Evolutionary conservation across 2,888 invertebrate species (phyloP).

Genomic region (Diarsia dahlii): DNA sequence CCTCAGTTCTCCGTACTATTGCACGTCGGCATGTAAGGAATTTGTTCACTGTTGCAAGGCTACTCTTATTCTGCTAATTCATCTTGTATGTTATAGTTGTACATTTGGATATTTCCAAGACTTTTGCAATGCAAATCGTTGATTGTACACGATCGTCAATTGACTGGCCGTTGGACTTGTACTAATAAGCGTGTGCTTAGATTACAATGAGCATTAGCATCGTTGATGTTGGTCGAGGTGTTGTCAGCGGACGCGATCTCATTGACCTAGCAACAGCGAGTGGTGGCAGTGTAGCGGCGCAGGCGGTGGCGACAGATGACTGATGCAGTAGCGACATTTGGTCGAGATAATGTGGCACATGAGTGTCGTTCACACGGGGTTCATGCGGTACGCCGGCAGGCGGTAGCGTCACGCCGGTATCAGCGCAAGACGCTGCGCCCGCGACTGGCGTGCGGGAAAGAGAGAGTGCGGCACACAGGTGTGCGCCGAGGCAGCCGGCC

Average conservation of each 20-base stretch:
- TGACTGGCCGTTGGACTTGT: constrained; percentile 10
- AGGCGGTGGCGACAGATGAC: constrained; percentile 41
- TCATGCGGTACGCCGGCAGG: constrained; percentile 60
- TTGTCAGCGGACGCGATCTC: constrained; percentile 38
- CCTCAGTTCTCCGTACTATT: constrained; percentile 9
- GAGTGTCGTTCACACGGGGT: constrained; percentile 71
- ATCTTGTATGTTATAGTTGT: constrained; percentile 50
- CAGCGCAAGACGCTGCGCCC: constrained; percentile 79
- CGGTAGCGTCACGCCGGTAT: constrained; percentile 78
- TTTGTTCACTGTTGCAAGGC: constrained; percentile 60
- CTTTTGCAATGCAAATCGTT: constrained; percentile 41
- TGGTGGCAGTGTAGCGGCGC: constrained; percentile 27
- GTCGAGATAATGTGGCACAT: constrained; percentile 69
- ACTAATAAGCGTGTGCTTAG: constrained; percentile 25
- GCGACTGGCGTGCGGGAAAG: constrained; percentile 80
- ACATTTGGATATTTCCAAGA: constrained; percentile 38
- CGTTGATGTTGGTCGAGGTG: neutral
- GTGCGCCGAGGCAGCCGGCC: constrained; percentile 82
- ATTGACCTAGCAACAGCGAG: constrained; percentile 66
- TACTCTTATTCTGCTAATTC: constrained; percentile 54
- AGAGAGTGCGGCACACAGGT: constrained; percentile 87
- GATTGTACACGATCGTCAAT: constrained; percentile 23
- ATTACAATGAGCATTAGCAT: constrained; percentile 35
- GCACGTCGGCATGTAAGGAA: constrained; percentile 52
- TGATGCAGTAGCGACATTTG: constrained; percentile 62